These are phyloP conservation scores for Drosophila demipolita DNA, from an alignment of 2,888 invertebrate species.

Conservation along the genomic window DNA sequence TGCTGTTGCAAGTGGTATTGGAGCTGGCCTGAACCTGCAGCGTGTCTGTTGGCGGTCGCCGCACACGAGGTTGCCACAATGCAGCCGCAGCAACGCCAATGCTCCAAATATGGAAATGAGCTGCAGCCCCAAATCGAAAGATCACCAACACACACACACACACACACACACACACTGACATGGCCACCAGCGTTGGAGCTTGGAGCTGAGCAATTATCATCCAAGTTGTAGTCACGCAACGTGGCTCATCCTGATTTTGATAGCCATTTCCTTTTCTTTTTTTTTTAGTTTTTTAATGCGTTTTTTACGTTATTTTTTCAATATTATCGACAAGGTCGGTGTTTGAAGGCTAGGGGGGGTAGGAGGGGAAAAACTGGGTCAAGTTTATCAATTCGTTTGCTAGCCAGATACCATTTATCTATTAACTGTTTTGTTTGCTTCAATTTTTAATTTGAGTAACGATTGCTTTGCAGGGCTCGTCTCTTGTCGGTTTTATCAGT, in stretches of 20 bases:
- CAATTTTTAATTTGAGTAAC: slow-evolving; percentile 32
- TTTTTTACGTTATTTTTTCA: slow-evolving; percentile 1
- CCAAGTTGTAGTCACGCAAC: slow-evolving; percentile 51
- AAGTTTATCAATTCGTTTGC: slow-evolving; percentile 64
- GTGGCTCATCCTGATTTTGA: slow-evolving; percentile 40
- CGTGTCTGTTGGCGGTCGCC: slow-evolving; percentile 77
- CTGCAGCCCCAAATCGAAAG: slow-evolving; percentile 63
- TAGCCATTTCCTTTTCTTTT: slow-evolving; percentile 9
- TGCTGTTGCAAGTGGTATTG: slow-evolving; percentile 19
- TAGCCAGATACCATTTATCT: slow-evolving; percentile 57
- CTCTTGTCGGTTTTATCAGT: slow-evolving; percentile 49
- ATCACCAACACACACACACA: slow-evolving; percentile 38
- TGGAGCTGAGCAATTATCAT: slow-evolving; percentile 7
- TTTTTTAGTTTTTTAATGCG: not conserved
- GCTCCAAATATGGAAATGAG: slow-evolving; percentile 75
- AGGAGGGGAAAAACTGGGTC: slow-evolving; percentile 59
- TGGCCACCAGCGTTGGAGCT: slow-evolving; percentile 57
- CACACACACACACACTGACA: not conserved
- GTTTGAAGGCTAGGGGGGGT: not conserved
- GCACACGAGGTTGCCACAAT: slow-evolving; percentile 68
- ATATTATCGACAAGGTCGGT: slow-evolving; percentile 41
- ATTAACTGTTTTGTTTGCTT: slow-evolving; percentile 30
- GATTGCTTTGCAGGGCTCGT: slow-evolving; percentile 25
- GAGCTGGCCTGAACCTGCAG: slow-evolving; percentile 21
- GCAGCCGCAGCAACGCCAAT: slow-evolving; percentile 42